These are phyloP conservation scores for Drosophila borborema DNA, from an alignment of 2,888 invertebrate species.

Conservation along the genomic window DNA sequence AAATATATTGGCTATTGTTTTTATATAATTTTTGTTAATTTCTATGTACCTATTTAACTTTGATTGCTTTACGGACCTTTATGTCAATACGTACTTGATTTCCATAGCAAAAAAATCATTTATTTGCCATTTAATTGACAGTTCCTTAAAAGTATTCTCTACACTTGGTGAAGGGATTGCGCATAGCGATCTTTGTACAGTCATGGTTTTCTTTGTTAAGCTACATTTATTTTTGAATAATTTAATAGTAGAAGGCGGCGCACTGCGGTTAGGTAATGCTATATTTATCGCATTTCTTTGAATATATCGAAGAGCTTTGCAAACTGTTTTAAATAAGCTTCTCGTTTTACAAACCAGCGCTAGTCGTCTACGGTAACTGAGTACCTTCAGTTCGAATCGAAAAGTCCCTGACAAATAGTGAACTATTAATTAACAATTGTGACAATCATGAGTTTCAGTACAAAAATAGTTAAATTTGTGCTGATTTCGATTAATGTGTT, in stretches of 20 bases:
- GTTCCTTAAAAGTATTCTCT: background rate
- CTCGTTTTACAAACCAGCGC: background rate
- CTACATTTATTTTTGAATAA: too few species aligned
- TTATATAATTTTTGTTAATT: constrained; percentile 36
- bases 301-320: background rate
- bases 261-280: background rate
- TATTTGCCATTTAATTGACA: background rate
- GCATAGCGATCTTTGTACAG: background rate
- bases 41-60: constrained; percentile 31
- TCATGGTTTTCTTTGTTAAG: background rate
- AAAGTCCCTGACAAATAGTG: background rate
- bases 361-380: constrained; percentile 11
- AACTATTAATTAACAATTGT: background rate
- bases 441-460: constrained; percentile 24
- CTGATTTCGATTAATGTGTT: constrained; percentile 22
- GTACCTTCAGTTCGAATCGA: background rate
- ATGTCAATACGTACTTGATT: constrained; percentile 35
- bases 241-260: background rate
- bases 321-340: background rate
- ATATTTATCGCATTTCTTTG: background rate
- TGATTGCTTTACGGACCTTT: constrained; percentile 17
- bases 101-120: background rate
- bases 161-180: too few species aligned
- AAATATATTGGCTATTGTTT: constrained; percentile 40
- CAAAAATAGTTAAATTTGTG: constrained; percentile 26